Evolutionary conservation across 2,113 vertebrate genomes (phyloP).

Genomic region (Dendropsophus ebraccatus): DNA sequence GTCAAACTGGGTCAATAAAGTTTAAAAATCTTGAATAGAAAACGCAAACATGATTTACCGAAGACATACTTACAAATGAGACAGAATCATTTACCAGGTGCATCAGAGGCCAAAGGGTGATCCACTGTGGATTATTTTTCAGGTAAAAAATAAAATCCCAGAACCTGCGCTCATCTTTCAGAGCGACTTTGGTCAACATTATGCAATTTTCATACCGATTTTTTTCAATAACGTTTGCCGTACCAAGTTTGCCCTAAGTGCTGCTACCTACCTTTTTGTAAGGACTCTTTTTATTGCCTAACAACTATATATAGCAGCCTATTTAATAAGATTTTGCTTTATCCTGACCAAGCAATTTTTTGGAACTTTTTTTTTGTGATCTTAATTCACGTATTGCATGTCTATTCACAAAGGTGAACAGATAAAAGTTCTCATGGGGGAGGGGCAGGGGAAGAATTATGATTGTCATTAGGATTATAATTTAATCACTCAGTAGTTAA

Average conservation of each 20-base stretch:
- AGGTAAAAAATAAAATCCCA: background rate
- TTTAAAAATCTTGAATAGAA: background rate
- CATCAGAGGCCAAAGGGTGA: conserved; percentile 61
- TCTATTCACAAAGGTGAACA: conserved; percentile 4
- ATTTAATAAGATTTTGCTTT: conserved; percentile 46
- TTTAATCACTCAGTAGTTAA: background rate
- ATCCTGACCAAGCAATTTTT: conserved; percentile 45
- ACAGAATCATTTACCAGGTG: conserved; percentile 56
- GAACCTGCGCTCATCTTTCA: conserved; percentile 61
- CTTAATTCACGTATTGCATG: background rate
- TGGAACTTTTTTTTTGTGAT: conserved; percentile 1
- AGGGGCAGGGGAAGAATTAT: background rate
- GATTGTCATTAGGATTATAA: background rate
- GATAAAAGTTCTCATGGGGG: background rate
- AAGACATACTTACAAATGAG: background rate
- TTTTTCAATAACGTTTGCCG: conserved; percentile 64
- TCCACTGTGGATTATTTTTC: conserved; percentile 56
- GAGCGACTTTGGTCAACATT: conserved; percentile 66
- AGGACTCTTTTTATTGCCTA: conserved; percentile 45
- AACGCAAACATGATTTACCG: conserved; percentile 27
- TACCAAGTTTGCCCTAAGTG: conserved; percentile 69
- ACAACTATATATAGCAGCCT: conserved; percentile 44
- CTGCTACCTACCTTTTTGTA: conserved; percentile 67
- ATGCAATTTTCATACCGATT: conserved; percentile 70
- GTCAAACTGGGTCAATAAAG: conserved; percentile 50